Evolutionary conservation across 2,113 vertebrate genomes (phyloP).

Genomic region (Chaenocephalus aceratus): DNA sequence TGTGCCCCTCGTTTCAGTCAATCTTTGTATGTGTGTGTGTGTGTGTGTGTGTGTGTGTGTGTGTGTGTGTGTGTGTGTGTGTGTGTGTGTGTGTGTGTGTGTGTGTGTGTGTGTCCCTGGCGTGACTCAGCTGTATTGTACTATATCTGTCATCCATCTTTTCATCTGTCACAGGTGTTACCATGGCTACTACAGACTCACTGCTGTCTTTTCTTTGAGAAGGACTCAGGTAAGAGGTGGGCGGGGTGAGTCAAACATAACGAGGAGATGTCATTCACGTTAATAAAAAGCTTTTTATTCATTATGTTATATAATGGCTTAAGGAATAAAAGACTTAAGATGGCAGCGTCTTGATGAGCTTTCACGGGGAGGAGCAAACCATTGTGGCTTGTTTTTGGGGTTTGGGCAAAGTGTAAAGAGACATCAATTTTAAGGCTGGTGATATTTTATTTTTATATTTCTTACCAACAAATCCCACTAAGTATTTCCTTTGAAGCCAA

Average conservation of each 20-base stretch:
- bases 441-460: not conserved
- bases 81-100: not conserved
- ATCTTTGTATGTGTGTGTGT: conserved; percentile 40
- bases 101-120: conserved; percentile 30
- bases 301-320: not conserved
- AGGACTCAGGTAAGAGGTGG: conserved; percentile 81
- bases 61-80: too few relatives aligned
- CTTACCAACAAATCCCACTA: not conserved
- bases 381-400: not conserved
- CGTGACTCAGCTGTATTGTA: conserved; percentile 80
- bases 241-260: conserved; percentile 31
- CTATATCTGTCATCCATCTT: conserved; percentile 79
- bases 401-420: not conserved
- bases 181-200: conserved; percentile 86
- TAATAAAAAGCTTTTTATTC: not conserved
- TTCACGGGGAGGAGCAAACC: not conserved
- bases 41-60: not conserved
- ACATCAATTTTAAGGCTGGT: not conserved
- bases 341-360: not conserved
- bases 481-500: not conserved
- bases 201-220: conserved; percentile 85
- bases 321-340: not conserved
- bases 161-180: conserved; percentile 85
- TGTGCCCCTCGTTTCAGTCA: conserved; percentile 57
- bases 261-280: not conserved